phyloP scores from a whole-genome alignment of 1,140 invertebrate species.

The Scaptomyza montana region DNA sequence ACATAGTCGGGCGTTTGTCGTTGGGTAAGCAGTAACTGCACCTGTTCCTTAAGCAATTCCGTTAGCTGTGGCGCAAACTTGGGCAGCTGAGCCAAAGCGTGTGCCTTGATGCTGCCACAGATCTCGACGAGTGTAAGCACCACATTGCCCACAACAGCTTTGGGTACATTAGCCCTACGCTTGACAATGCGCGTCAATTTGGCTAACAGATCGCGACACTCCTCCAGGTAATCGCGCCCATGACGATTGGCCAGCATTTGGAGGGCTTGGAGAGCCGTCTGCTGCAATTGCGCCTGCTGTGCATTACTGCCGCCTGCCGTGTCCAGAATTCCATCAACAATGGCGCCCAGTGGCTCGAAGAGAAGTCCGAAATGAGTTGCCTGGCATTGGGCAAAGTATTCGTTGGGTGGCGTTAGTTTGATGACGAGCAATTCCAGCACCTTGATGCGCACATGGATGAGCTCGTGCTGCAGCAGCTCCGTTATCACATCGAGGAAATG shows the following conservation, averaged over 20 bases:
- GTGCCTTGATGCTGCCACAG: conserved; percentile 88
- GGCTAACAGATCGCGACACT: conserved; percentile 88
- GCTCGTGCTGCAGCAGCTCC: conserved; percentile 88
- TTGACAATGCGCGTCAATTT: conserved; percentile 86
- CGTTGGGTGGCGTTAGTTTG: conserved; percentile 89
- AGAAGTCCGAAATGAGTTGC: conserved; percentile 85
- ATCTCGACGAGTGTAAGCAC: conserved; percentile 93
- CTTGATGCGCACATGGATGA: conserved; percentile 89
- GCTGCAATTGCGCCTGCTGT: conserved; percentile 88
- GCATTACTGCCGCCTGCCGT: conserved; percentile 81
- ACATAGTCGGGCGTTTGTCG: conserved; percentile 85
- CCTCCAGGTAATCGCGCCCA: conserved; percentile 86
- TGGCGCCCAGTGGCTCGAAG: conserved; percentile 86
- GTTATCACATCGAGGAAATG: conserved; percentile 91
- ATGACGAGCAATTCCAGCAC: conserved; percentile 92
- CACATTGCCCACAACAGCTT: conserved; percentile 89
- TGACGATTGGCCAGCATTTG: conserved; percentile 91
- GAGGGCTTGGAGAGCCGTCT: conserved; percentile 91
- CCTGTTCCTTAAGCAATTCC: conserved; percentile 85
- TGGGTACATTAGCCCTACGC: conserved; percentile 86
- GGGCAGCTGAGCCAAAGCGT: conserved; percentile 89
- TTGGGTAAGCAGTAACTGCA: conserved; percentile 83
- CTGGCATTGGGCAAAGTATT: conserved; percentile 85
- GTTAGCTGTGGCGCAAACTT: conserved; percentile 92
- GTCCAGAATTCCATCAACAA: conserved; percentile 87